These are phyloP conservation scores for Incurvaria masculella DNA, from an alignment of 2,888 invertebrate genomes.

Conservation along the genomic window DNA sequence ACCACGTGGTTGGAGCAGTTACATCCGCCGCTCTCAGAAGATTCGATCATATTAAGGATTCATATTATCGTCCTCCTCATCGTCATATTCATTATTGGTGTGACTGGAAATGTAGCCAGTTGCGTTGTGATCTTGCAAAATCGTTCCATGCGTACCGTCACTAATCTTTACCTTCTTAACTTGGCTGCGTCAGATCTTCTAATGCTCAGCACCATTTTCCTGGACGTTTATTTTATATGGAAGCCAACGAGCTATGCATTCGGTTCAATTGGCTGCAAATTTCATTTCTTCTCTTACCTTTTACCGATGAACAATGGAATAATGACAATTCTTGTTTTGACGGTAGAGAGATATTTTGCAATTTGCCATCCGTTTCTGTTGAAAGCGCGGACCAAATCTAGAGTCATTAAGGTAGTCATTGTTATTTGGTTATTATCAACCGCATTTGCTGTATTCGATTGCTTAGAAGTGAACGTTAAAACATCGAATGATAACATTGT, in stretches of 20 bases:
- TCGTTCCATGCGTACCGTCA: constrained; percentile 38
- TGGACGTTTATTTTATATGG: constrained; percentile 23
- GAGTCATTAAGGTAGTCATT: constrained; percentile 28
- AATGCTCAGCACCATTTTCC: constrained; percentile 29
- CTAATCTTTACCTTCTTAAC: constrained; percentile 40
- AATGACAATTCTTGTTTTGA: constrained; percentile 30
- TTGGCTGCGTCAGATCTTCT: constrained; percentile 39
- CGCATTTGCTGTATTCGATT: neutral
- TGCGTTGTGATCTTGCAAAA: constrained; percentile 39
- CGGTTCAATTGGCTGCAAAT: constrained; percentile 25
- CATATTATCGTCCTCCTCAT: constrained; percentile 11
- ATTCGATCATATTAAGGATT: neutral
- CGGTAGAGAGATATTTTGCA: constrained; percentile 32
- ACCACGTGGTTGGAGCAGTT: neutral
- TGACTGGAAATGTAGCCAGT: constrained; percentile 37
- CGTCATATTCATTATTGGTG: constrained; percentile 24
- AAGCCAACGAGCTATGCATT: constrained; percentile 17
- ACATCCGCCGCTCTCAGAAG: neutral
- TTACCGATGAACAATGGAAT: constrained; percentile 32
- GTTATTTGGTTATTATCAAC: constrained; percentile 20
- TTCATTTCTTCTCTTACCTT: constrained; percentile 27
- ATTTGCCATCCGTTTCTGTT: constrained; percentile 29
- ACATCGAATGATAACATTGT: neutral
- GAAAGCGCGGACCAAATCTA: constrained; percentile 23
- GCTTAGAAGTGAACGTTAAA: neutral